Base-by-base conservation (phyloP, 2,888 invertebrate species). In the Phengaris alcon region DNA sequence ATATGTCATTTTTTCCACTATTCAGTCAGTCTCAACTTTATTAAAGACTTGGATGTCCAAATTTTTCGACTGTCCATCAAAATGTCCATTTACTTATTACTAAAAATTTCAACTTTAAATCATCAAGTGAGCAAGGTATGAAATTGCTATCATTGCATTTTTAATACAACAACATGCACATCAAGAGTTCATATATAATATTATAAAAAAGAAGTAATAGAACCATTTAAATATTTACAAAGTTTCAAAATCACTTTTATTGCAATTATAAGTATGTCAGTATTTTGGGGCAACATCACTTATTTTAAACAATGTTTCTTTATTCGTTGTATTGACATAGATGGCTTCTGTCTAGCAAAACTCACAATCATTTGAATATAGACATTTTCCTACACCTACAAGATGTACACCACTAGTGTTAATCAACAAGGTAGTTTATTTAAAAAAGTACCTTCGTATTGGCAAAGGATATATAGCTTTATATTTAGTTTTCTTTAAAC, bases 311-410 rank as follows among this genome's bases (percentile, higher is more conserved):
- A 44, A 13, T 64, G 64, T 64, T 64, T 2, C 7, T 48, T 13
- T 35, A 59, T 64, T 64, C 64, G 64, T 64, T 64, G 64, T 64
- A 64, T 64, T 12, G 35, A 64, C 35, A 35, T 64, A 64, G 35
- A 35, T 64, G 64, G 8, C 64, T 64, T 64, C 22, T 22, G 59
- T 64, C 64, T 64, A 64, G 64, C 64, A 35, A 64, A 64, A 64
- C 59, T 59, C 59, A 22, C 12, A 35, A 64, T 64, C 6, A 59
- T 59, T 15, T 57, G 15, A 57, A 22, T 57, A 15, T 15, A 57
- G 57, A 57, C 57, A 22, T 64, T 64, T 64, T 35, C 7, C 5
- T 10, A 64, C 35, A 64, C 35, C 64, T 35, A 35, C 64, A 64
- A 59, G 54, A 13, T 13, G 54, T 54, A 54, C 54, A 48, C 48